phyloP scores from a whole-genome alignment of 1,140 invertebrate genomes.

The Drosophila punjabiensis region DNA sequence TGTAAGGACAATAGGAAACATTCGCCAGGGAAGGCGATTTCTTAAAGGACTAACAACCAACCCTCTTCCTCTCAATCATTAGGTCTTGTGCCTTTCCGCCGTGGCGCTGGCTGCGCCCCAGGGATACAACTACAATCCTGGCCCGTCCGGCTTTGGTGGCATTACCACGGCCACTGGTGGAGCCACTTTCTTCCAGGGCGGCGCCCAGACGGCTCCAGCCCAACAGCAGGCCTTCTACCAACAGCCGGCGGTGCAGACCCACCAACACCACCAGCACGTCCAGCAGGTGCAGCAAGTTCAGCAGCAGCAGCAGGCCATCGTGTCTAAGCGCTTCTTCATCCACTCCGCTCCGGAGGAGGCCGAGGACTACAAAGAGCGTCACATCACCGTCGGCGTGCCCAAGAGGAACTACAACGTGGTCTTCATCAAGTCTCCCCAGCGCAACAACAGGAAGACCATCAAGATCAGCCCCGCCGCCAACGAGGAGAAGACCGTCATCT shows the following conservation, averaged over 20 bases:
- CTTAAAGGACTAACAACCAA: constrained; percentile 8
- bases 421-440: constrained; percentile 93
- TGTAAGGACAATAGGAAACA: constrained; percentile 56
- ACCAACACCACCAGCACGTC: constrained; percentile 55
- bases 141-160: constrained; percentile 60
- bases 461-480: constrained; percentile 89
- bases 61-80: background rate
- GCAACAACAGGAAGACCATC: constrained; percentile 88
- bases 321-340: constrained; percentile 84
- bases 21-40: background rate
- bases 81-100: constrained; percentile 78
- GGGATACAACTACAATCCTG: constrained; percentile 80
- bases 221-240: constrained; percentile 66
- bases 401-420: constrained; percentile 95
- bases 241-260: constrained; percentile 85
- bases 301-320: constrained; percentile 86
- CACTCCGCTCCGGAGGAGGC: constrained; percentile 82
- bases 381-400: constrained; percentile 86
- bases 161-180: constrained; percentile 56
- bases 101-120: constrained; percentile 80
- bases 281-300: constrained; percentile 51
- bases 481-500: constrained; percentile 94
- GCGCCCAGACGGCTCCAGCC: constrained; percentile 32
- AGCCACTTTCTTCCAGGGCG: constrained; percentile 62
- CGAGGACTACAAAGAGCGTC: constrained; percentile 84